Evolutionary conservation across 2,888 invertebrate genomes (phyloP), one percentile per base, ranked within the genome.

Genomic region (Orchestes rusci): DNA sequence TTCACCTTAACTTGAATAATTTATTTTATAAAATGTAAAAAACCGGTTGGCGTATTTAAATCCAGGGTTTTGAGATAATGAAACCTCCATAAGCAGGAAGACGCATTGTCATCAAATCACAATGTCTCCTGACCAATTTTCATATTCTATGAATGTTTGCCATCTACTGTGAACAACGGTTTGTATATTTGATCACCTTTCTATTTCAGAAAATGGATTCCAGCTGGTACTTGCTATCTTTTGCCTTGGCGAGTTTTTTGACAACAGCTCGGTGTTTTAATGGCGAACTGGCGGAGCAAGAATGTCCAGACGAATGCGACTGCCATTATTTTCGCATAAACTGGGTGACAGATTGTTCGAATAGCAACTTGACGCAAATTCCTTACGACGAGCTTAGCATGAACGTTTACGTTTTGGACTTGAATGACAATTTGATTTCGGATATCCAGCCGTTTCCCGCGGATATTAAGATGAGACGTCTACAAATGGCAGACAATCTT

Each of bases 291-390:
- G 73, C 75, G 53, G 81, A 82, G 57, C 66, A 79, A 58, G 79
- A 80, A 60, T 83, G 84, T 55, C 84, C 83, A 1, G 80, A 78
- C 53, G 82, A 82, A 56, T 84, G 84, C 61, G 81, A 82, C 60
- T 83, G 83, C 59, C 80, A 83, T 70, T 83, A 82, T 67, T 82
- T 80, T 67, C 74, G 82, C 48, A 77, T 82, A 58, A 82, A 83
- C 68, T 83, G 82, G 82, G 82, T 83, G 57, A 82, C 82, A 2
- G 83, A 83, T 60, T 83, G 83, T 58, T 83, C 83, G 0, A 81
- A 82, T 58, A 82, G 80, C 67, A 82, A 82, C 66, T 72, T 83
- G 43, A 82, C 82, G 1, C 73, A 73, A 48, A 75, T 83, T 18
- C 82, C 82, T 0, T 77, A 79, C 59, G 75, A 78, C 40, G 82